Conservation (phyloP, 2,797 vertebrate genomes). For the Hylomyscus alleni region DNA sequence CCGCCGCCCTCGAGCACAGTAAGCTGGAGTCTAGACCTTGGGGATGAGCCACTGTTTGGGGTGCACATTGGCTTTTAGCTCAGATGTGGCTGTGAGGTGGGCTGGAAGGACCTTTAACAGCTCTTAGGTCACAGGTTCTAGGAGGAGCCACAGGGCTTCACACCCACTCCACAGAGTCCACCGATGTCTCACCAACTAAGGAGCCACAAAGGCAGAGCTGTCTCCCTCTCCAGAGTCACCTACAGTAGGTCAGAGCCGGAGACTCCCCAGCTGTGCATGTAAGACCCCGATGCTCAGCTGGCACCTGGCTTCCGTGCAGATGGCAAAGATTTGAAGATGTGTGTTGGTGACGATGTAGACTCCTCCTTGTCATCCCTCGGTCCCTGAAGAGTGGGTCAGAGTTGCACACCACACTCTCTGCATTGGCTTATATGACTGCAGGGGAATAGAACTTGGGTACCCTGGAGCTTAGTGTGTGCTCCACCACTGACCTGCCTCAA, state of each 20-base stretch:
- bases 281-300: too few species aligned
- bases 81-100: neutral
- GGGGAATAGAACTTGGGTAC: neutral
- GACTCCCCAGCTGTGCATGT: neutral
- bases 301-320: neutral
- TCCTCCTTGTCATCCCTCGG: too few species aligned
- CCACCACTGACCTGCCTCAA: neutral
- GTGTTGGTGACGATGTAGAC: neutral
- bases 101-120: neutral
- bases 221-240: too few species aligned
- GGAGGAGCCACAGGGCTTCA: neutral
- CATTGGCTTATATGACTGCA: neutral
- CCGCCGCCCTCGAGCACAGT: fast-evolving
- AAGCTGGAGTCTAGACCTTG: neutral
- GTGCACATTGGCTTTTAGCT: neutral
- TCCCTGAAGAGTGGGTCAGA: neutral
- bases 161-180: neutral
- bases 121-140: neutral
- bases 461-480: neutral
- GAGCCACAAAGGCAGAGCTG: neutral
- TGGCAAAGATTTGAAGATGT: neutral
- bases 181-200: neutral
- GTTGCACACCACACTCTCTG: too few species aligned
- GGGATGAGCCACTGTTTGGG: neutral
- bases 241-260: neutral